Base-by-base conservation (phyloP, 2,888 invertebrate genomes). In the Sinotaia quadrata region DNA sequence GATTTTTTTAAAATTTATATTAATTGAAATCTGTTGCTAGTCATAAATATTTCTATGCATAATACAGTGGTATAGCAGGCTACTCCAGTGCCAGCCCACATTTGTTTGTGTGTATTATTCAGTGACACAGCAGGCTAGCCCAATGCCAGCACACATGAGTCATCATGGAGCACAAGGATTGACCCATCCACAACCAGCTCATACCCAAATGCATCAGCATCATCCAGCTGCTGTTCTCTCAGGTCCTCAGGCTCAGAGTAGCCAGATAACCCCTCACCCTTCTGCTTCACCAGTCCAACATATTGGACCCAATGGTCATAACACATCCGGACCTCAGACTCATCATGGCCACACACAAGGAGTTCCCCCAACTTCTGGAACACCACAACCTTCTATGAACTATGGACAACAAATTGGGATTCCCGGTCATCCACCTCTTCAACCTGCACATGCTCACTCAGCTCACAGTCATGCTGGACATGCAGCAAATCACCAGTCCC, bases 101-200 rank as follows among this genome's bases (percentile, higher is more conserved):
- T n/a, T n/a, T n/a, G n/a, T n/a, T 10, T 47, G 47, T 41, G 47
- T 47, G 36, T 47, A 7, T 63, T n/a, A 44, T 62, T 31, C 68
- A 65, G 65, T 73, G 52, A 31, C 70, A 33, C 67, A 63, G 44
- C 65, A 58, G 31, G 66, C 52, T 34, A 37, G 60, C 21, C 47
- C 33, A 15, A 63, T 69, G 21, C 73, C 73, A 5, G 69, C 73
- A 18, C 73, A 73, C 51, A 67, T 73, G 44, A 49, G 65, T 4
- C 65, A 65, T 18, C 54, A 24, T 54, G 54, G 54, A 24, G 54
- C 54, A 24, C 27, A 29, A 5, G 27, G 27, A 5, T 24, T 54
- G 54, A 54, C 18, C 31, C 70, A 71, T 49, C 70, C 70, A 0
- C 73, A 73, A 47, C 68, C 70, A 41, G 65, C 65, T 34, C 73